phyloP scores from a whole-genome alignment of 2,888 invertebrate genomes.

The Sphecodes monilicornis region DNA sequence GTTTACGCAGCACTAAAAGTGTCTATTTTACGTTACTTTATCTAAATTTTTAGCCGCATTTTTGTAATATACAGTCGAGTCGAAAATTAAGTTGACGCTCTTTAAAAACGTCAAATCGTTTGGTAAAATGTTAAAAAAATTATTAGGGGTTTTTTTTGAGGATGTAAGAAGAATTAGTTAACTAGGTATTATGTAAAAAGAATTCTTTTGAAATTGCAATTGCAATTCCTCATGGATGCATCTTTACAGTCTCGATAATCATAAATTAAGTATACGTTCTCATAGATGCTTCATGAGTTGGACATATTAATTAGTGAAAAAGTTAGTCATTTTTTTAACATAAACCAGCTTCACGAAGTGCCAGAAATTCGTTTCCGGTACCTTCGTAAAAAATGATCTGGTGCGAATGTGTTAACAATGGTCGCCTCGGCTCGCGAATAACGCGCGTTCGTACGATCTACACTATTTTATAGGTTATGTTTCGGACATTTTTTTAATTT shows the following conservation, averaged over 20 bases:
- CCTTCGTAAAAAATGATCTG: not conserved
- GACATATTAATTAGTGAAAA: not conserved
- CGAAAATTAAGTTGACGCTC: no score
- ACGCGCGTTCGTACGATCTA: not conserved
- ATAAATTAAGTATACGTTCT: not conserved
- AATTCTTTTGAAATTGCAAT: no score
- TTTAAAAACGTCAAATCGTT: no score
- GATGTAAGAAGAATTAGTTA: no score
- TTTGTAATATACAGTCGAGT: no score
- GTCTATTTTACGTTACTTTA: not conserved
- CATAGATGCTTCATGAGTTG: not conserved
- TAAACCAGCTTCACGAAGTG: not conserved
- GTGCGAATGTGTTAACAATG: not conserved
- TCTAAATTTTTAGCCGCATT: no score
- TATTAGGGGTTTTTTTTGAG: no score
- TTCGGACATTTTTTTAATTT: constrained; percentile 24
- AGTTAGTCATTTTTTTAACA: not conserved
- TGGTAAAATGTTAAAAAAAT: no score
- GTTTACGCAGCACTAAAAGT: not conserved
- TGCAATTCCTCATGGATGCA: no score
- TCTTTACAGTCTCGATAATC: no score
- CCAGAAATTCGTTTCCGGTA: not conserved
- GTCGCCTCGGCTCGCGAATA: not conserved
- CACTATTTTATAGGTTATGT: constrained; percentile 51
- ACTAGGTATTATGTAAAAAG: no score